Base-by-base conservation (phyloP, 2,888 invertebrate genomes). In the Bruchidius siliquastri region DNA sequence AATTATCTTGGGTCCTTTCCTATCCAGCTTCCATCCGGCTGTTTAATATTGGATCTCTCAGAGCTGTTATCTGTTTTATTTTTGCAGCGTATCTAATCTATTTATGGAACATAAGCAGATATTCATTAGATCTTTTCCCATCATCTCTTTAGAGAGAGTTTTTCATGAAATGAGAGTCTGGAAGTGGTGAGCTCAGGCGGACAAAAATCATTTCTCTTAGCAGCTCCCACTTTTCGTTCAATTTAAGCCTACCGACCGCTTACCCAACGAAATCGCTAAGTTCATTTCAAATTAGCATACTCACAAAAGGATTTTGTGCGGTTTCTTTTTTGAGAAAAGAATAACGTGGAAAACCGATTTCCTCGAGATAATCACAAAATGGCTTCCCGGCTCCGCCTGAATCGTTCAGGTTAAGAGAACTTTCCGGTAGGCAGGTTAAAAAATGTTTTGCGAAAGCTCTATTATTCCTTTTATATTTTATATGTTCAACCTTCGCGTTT, bases 401-500 rank as follows among this genome's bases (percentile, higher is more conserved):
- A 49, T 49, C 49, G 49, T 49, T 13, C 49, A 49, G 49, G 49
- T 18, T 49, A 49, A 49, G 13, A 49, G 49, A 49, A 49, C 49
- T 49, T 49, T 49, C 49, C 49, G 49, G 49, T 3, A 49, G 49
- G 49, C 49, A 49, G 49, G 3, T 49, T 49, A 49, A 49, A 72
- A 76, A 75, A 72, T 72, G 73, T 76, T 76, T 74, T 75, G 74
- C 67, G 67, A 66, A 30, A 69, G 72, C 73, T 74, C 71, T 76
- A 72, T 76, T 76, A 74, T 75, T 74, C 72, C 72, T 72, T 74
- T 69, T 72, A 77, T 78, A 76, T 76, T 77, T 77, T 77, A 75
- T 77, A 75, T 76, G 77, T 75, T 75, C 72, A 74, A 72, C 75
- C 74, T 78, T 78, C 74, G 75, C 77, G 74, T 77, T 77, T 79